Base-by-base conservation (phyloP, 2,113 vertebrate species). In the Condylura cristata region DNA sequence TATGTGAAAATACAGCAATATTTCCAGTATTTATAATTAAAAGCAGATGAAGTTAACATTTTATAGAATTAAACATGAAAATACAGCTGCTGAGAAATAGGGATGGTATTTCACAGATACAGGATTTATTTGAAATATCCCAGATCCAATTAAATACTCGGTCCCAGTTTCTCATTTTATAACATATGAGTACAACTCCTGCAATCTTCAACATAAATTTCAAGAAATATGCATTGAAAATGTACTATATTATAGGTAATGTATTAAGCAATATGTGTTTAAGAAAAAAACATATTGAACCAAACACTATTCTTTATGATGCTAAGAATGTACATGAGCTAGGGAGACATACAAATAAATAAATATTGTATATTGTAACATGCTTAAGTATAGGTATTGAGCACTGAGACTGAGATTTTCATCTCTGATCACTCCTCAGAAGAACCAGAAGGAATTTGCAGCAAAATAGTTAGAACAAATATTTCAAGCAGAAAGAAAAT, bases 41-140 rank as follows among this genome's bases (percentile, higher is more conserved):
- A 94, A 58, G 37, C n/a, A 86, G 14, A 87, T 71, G 2, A 93
- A 89, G 65, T 76, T 87, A 81, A 65, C 32, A 80, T 90, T 95
- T 63, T 46, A 71, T 66, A 18, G 16, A 84, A 85, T 71, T 88
- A 74, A 91, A 91, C 44, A 78, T 58, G 37, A 71, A 81, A 85
- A 94, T 65, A 85, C 4, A 78, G 5, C 22, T 70, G 10, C 20
- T 60, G 20, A 90, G 22, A 61, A 93, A 53, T 11, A 81, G 30
- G 10, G 91, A 70, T 39, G 4, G 0, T 79, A 90, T 60, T 60
- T 93, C 51, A 34, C 32, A 76, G 78, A 89, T n/a, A 41, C 12
- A 85, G 34, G 2, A 53, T 79, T 60, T 84, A 85, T 53, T 37
- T 93, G 26, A 86, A 63, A 86, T 72, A 56, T 3, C 4, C 34